Evolutionary conservation across 2,888 invertebrate genomes (phyloP).

Genomic region (Nebria brevicollis): DNA sequence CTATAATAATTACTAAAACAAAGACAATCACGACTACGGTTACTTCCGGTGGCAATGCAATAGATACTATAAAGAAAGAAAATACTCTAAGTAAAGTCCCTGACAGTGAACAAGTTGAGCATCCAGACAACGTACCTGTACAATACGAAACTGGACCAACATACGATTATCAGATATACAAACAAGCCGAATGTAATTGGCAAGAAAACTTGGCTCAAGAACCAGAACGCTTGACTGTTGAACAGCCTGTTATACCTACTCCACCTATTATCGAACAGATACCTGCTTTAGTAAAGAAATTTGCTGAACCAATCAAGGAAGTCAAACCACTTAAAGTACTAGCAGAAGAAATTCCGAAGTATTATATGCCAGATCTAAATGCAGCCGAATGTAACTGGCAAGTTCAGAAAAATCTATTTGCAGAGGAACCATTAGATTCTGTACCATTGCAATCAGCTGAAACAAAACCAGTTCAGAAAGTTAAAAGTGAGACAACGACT

Average conservation of each 20-base stretch:
- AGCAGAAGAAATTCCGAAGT: slow-evolving; percentile 36
- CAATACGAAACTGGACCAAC: slow-evolving; percentile 45
- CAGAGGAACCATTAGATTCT: slow-evolving; percentile 6
- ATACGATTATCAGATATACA: slow-evolving; percentile 43
- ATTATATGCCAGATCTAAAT: slow-evolving; percentile 19
- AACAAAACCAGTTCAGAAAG: neutral
- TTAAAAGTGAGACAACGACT: neutral
- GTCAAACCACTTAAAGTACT: slow-evolving; percentile 17
- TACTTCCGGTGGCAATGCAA: slow-evolving; percentile 27
- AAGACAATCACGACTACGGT: slow-evolving; percentile 25
- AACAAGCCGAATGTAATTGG: slow-evolving; percentile 48
- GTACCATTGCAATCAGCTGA: neutral
- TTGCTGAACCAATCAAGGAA: slow-evolving; percentile 15
- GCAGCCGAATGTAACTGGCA: slow-evolving; percentile 27
- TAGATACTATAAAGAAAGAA: slow-evolving; percentile 14
- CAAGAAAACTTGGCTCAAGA: slow-evolving; percentile 46
- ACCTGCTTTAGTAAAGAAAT: slow-evolving; percentile 25
- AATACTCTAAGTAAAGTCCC: slow-evolving; percentile 18
- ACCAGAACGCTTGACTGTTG: slow-evolving; percentile 26
- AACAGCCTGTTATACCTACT: slow-evolving; percentile 23
- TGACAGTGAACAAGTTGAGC: slow-evolving; percentile 16
- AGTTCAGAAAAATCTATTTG: neutral
- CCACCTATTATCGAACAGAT: slow-evolving; percentile 25
- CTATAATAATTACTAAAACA: slow-evolving; percentile 15
- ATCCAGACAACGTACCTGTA: neutral